Base-by-base conservation (phyloP, 2,113 vertebrate species). In the Hemichromis elongatus region DNA sequence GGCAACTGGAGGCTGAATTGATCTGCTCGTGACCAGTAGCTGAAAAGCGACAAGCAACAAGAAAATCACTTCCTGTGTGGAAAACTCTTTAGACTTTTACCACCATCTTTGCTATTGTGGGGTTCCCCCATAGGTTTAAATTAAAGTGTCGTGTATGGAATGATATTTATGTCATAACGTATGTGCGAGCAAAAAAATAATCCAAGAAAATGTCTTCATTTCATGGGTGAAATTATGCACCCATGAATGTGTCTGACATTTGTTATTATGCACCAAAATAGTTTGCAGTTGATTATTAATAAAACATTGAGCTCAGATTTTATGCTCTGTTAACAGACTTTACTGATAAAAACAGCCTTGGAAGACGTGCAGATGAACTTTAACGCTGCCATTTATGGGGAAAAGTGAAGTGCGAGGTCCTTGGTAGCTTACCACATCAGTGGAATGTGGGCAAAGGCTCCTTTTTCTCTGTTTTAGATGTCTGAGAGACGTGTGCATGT, bases 191-290 rank as follows among this genome's bases (percentile, higher is more conserved):
- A n/a, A 37, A 63, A 63, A 21, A 30, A 63, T 7, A 7, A 63
- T 37, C 30, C 0, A 0, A 63, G 30, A 1, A 63, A 63, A 37
- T 7, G 2, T 37, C 33, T 6, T 37, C 35, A 63, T 63, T n/a
- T 63, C 59, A 37, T 30, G 0, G 4, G 30, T 63, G 9, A 28
- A 59, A 19, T 59, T 33, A 59, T n/a, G n/a, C n/a, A n/a, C n/a
- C n/a, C n/a, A n/a, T n/a, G 42, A 70, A 26, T 70, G 37, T 45
- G 21, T 45, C 21, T 68, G 13, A 42, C 26, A 70, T 26, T 70
- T 73, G 6, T 73, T 47, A 18, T 47, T 73, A 28, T 73, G 9
- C 40, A 47, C 0, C 14, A 73, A 47, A 47, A 47, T 47, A 6
- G 13, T 47, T 73, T 73, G 9, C 37, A 73, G 35, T 18, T 45